Evolutionary conservation across 2,888 invertebrate species (phyloP), one percentile per base, ranked within the genome.

Genomic region (Habrosyne pyritoides): DNA sequence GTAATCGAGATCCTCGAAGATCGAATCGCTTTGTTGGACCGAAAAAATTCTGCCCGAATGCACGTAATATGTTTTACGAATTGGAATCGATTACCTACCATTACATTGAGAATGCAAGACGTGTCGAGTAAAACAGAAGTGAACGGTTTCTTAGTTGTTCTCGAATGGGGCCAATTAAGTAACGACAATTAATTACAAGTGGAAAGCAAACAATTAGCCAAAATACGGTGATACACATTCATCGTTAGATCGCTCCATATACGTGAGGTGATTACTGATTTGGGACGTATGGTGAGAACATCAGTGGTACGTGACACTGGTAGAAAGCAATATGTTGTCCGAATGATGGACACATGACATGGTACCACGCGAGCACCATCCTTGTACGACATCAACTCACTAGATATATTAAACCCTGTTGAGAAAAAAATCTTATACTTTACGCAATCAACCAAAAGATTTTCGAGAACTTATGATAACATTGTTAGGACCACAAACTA

Each of bases 161-260:
- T 57, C 47, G 53, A 54, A 60, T 53, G 57, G 60, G 62, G 56
- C 62, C 69, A 77, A 77, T 81, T 77, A 76, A 67, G 61, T 66
- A 73, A 74, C 64, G 65, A 68, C 76, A 64, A 81, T 84, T 80
- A 84, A 81, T 83, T 79, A 81, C 67, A 67, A 71, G 75, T 77
- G 75, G 77, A 83, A 83, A 84, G 81, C 75, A 79, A 79, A 82
- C 79, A 86, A 83, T 84, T 84, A 84, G 74, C 64, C 70, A 71
- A 82, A 84, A 76, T 79, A 64, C 72, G 78, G 77, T 71, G 74
- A 83, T 83, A 79, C 71, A 73, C 65, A 82, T 81, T 74, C 78
- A 57, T 56, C 47, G 57, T 52, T 62, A 67, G 66, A 67, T 61
- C 79, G 80, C 75, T 83, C 83, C 78, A 79, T 63, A 79, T 86